A percentile compares a stretch with the other conserved stretches of the same genome.
phyloP scores from a whole-genome alignment of 1,140 invertebrate species.

The Bombus sibiricus region DNA sequence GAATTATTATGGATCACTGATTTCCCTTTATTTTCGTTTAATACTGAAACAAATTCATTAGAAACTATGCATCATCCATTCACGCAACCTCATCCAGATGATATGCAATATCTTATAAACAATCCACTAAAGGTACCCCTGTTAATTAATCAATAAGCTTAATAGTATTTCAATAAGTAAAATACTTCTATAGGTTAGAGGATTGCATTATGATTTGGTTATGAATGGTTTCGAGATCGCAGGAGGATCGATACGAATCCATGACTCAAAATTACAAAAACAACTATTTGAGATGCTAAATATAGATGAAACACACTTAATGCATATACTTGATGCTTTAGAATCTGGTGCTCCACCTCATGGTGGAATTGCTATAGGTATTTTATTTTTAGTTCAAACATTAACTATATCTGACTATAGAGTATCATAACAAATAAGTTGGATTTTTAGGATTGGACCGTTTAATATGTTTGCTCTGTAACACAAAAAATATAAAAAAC shows the following conservation, averaged over 20 bases:
- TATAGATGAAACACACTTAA: constrained; percentile 87
- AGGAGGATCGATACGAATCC: constrained; percentile 98
- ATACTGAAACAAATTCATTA: constrained; percentile 84
- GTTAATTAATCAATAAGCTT: constrained; percentile 25
- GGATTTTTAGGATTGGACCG: constrained; percentile 90
- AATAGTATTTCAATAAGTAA: neutral
- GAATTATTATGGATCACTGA: constrained; percentile 96
- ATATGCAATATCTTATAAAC: constrained; percentile 87
- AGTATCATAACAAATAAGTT: constrained; percentile 28
- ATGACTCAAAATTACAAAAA: constrained; percentile 91
- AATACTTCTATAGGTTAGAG: constrained; percentile 83
- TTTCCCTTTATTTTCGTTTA: constrained; percentile 94
- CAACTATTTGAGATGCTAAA: constrained; percentile 91
- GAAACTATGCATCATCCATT: constrained; percentile 98
- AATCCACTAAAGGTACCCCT: constrained; percentile 87
- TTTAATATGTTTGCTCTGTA: constrained; percentile 90
- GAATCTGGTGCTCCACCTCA: constrained; percentile 97
- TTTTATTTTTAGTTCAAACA: constrained; percentile 26
- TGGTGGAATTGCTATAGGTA: constrained; percentile 97
- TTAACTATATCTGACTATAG: neutral
- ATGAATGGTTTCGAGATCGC: constrained; percentile 98
- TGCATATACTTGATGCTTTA: constrained; percentile 95
- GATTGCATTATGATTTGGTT: constrained; percentile 98
- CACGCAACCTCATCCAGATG: constrained; percentile 92
- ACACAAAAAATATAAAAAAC: constrained; percentile 92